Evolutionary conservation across 1,140 invertebrate genomes (phyloP).

Genomic region (Hyphantria cunea): DNA sequence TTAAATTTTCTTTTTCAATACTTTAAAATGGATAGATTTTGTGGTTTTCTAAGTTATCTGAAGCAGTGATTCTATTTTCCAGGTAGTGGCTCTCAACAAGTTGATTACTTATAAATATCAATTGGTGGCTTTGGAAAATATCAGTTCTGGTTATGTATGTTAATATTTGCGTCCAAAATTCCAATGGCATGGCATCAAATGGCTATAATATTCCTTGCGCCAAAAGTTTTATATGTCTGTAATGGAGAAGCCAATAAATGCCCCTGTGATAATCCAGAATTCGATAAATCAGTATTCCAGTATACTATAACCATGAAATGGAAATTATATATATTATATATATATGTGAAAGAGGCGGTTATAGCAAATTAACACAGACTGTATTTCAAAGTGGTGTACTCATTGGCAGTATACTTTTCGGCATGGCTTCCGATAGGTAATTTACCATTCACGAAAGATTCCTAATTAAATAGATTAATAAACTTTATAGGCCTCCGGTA

Average conservation of each 20-base stretch:
- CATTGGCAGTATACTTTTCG: constrained; percentile 72
- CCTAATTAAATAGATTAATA: no score
- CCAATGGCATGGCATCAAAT: constrained; percentile 87
- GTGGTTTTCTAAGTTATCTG: no score
- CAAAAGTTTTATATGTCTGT: constrained; percentile 78
- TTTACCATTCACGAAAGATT: no score
- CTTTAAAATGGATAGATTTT: no score
- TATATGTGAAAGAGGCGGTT: constrained; percentile 84
- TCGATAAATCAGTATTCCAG: constrained; percentile 84
- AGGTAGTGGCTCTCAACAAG: no score
- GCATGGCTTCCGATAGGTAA: constrained; percentile 77
- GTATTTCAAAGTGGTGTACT: constrained; percentile 74
- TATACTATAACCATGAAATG: constrained; percentile 88
- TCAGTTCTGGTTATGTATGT: constrained; percentile 84
- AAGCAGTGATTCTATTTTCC: no score
- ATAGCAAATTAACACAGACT: constrained; percentile 86
- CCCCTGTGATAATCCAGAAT: constrained; percentile 82
- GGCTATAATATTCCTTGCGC: constrained; percentile 85
- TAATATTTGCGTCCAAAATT: constrained; percentile 86
- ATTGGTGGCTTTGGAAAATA: constrained; percentile 87
- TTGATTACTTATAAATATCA: no score
- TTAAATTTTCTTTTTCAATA: no score
- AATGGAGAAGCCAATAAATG: constrained; percentile 49
- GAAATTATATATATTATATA: no score
- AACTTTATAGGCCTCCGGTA: no score